Conservation (phyloP, 2,797 vertebrate genomes). For the Pseudocheirus occidentalis region DNA sequence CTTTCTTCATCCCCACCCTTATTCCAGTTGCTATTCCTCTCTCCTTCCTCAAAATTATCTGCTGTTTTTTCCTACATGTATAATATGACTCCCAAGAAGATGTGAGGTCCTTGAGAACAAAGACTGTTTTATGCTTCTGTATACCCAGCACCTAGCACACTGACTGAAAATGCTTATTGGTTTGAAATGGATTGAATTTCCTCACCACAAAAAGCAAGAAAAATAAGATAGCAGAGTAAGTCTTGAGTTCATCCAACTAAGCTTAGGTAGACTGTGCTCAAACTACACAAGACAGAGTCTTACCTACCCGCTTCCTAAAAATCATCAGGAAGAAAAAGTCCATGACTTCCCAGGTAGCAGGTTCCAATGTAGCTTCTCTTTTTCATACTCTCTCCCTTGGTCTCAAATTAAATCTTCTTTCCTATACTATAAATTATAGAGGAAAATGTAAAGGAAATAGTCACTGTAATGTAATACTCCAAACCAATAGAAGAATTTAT, state of each 20-base stretch:
- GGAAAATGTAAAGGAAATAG: neutral
- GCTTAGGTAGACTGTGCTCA: no score
- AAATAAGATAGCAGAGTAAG: no score
- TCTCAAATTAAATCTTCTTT: neutral
- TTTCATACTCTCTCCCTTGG: neutral
- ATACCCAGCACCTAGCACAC: no score
- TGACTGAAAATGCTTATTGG: no score
- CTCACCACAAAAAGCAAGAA: no score
- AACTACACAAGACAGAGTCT: no score
- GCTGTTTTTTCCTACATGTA: neutral
- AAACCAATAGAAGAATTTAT: neutral
- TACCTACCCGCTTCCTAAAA: neutral
- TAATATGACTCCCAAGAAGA: neutral
- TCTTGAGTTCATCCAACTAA: no score
- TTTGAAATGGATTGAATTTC: no score
- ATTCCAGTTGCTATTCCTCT: no score
- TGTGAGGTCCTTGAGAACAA: neutral
- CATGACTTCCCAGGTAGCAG: neutral
- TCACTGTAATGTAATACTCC: neutral
- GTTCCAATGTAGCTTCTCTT: neutral
- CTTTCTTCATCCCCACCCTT: no score
- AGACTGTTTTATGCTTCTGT: no score
- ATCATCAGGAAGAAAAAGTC: neutral
- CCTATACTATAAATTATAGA: neutral
- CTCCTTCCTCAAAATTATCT: neutral